Conservation (phyloP, 2,888 invertebrate genomes). For the Melanotus villosus region DNA sequence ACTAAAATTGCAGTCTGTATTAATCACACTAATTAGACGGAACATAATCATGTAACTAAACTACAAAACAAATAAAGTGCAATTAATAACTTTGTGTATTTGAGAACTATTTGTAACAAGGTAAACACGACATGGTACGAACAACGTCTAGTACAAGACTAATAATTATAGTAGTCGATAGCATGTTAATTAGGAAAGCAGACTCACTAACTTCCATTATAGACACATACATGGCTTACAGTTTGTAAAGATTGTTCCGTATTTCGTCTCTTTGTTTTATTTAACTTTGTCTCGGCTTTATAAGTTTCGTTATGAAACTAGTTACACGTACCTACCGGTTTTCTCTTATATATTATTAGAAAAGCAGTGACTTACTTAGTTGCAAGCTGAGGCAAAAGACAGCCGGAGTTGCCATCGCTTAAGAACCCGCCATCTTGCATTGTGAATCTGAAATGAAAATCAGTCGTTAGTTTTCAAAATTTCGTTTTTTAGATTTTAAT, state of each 20-base stretch:
- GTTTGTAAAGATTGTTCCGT: too few species aligned
- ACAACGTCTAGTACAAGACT: slow-evolving; percentile 49
- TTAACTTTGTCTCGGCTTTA: too few species aligned
- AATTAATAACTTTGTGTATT: slow-evolving; percentile 49
- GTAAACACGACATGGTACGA: slow-evolving; percentile 52
- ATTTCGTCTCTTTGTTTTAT: too few species aligned
- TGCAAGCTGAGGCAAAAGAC: slow-evolving; percentile 60
- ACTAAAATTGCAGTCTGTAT: neutral
- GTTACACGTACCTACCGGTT: too few species aligned
- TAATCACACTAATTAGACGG: slow-evolving; percentile 22
- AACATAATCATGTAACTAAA: slow-evolving; percentile 38
- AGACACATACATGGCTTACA: too few species aligned
- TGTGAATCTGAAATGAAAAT: slow-evolving; percentile 22
- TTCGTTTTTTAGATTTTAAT: too few species aligned
- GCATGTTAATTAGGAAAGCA: slow-evolving; percentile 49
- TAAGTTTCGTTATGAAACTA: too few species aligned
- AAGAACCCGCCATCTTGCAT: slow-evolving; percentile 26
- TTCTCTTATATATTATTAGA: too few species aligned
- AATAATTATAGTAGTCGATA: slow-evolving; percentile 50
- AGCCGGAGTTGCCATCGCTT: slow-evolving; percentile 60
- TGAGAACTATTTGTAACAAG: slow-evolving; percentile 46
- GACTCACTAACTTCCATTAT: slow-evolving; percentile 24
- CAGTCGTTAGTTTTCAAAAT: neutral
- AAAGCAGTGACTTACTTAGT: slow-evolving; percentile 55
- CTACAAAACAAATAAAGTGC: slow-evolving; percentile 49